Percentiles rank a stretch among this genome's conserved stretches.
These are phyloP conservation scores for Hemitrygon akajei DNA, from an alignment of 2,797 vertebrate species.

Conservation along the genomic window DNA sequence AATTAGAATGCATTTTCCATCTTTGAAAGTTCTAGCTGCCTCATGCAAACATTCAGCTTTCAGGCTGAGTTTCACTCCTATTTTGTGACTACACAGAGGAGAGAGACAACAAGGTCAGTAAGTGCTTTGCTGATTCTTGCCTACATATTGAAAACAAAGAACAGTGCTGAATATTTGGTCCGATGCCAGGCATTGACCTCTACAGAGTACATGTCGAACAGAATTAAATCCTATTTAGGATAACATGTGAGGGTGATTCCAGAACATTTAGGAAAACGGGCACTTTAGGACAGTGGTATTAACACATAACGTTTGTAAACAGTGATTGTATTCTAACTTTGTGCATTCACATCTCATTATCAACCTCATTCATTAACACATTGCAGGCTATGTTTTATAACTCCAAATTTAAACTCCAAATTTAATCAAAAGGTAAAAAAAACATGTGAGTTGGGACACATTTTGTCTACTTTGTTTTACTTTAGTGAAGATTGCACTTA, in stretches of 20 bases:
- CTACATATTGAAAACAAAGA: conserved; percentile 1
- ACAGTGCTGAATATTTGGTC: not conserved
- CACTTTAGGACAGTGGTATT: not conserved
- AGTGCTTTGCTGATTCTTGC: not conserved
- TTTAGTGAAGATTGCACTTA: no score
- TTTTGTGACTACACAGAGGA: not conserved
- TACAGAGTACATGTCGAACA: not conserved
- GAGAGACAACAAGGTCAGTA: not conserved
- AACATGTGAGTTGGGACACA: no score
- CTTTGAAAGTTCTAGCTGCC: not conserved
- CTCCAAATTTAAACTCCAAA: no score
- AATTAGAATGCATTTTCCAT: not conserved
- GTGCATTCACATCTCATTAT: not conserved
- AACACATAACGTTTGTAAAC: not conserved
- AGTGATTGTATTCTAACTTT: not conserved
- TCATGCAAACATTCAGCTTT: not conserved
- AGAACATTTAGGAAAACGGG: not conserved
- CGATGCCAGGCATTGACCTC: not conserved
- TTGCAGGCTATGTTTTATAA: no score
- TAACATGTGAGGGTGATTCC: not conserved
- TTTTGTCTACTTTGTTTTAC: no score
- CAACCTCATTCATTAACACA: not conserved
- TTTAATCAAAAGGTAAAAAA: no score
- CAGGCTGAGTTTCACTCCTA: not conserved
- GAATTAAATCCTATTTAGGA: not conserved